Percentiles rank a stretch among this genome's conserved stretches.
These are phyloP conservation scores for Doryteuthis pealeii DNA, from an alignment of 1,140 invertebrate genomes.

Conservation along the genomic window DNA sequence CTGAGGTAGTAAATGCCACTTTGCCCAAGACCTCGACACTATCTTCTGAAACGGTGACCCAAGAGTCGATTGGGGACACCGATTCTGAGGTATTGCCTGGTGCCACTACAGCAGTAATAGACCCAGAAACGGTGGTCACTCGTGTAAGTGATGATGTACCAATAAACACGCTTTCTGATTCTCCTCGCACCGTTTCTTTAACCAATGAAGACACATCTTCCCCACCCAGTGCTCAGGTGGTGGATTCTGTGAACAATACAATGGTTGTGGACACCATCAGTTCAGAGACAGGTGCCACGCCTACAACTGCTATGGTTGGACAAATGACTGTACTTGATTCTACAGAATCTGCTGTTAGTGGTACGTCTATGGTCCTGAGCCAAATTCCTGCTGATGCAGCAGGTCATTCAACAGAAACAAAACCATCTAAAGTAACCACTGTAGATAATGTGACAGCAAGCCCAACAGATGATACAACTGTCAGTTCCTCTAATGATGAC, in stretches of 20 bases:
- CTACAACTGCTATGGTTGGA: neutral
- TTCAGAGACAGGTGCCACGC: neutral
- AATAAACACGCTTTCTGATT: neutral
- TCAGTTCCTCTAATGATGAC: neutral
- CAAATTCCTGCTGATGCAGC: neutral
- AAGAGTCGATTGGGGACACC: too few species aligned
- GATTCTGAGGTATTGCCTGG: neutral
- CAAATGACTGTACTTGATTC: neutral
- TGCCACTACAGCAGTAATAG: neutral
- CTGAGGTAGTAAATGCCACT: too few species aligned
- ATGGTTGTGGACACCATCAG: neutral
- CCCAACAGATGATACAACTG: neutral
- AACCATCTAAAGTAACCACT: neutral
- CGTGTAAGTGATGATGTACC: neutral
- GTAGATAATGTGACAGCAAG: neutral
- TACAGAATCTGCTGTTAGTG: neutral
- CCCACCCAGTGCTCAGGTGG: neutral
- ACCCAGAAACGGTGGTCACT: neutral
- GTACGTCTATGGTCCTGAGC: neutral
- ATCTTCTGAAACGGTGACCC: too few species aligned
- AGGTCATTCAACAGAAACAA: neutral
- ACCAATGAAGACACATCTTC: neutral
- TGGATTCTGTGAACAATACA: neutral
- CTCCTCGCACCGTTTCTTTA: neutral
- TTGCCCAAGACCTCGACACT: too few species aligned